Percentiles rank a stretch among this genome's conserved stretches.
phyloP scores from a whole-genome alignment of 2,797 vertebrate genomes.

The Pangasius larnaudii region DNA sequence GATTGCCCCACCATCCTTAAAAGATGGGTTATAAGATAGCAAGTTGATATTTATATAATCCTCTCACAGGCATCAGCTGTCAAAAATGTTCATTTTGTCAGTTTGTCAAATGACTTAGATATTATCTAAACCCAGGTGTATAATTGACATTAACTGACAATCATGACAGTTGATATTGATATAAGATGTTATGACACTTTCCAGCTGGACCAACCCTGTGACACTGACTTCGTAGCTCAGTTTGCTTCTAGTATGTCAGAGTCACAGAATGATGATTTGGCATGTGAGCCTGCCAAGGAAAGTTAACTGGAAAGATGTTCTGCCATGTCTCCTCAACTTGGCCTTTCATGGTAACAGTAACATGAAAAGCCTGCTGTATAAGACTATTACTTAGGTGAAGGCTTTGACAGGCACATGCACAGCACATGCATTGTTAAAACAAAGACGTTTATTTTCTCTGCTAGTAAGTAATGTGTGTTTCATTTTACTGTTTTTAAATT shows the following conservation, averaged over 20 bases:
- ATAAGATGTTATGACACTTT: neutral
- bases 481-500: neutral
- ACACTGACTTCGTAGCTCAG: neutral
- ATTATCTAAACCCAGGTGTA: neutral
- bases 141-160: neutral
- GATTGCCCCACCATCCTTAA: constrained; percentile 4
- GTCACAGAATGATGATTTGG: constrained; percentile 6
- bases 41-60: constrained; percentile 1
- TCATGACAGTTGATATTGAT: neutral
- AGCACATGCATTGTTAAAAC: neutral
- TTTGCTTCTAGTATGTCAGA: neutral
- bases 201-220: neutral
- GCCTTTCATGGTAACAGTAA: neutral
- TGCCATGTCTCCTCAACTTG: neutral
- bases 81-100: neutral
- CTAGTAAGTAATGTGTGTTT: neutral
- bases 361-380: neutral
- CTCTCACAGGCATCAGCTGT: neutral
- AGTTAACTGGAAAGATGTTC: neutral
- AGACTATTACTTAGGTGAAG: neutral
- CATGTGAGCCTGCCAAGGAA: neutral
- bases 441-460: neutral
- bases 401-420: neutral
- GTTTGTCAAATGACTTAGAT: neutral
- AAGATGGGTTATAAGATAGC: constrained; percentile 28